phyloP scores from a whole-genome alignment of 2,888 invertebrate species.

The Notocelia uddmanniana region DNA sequence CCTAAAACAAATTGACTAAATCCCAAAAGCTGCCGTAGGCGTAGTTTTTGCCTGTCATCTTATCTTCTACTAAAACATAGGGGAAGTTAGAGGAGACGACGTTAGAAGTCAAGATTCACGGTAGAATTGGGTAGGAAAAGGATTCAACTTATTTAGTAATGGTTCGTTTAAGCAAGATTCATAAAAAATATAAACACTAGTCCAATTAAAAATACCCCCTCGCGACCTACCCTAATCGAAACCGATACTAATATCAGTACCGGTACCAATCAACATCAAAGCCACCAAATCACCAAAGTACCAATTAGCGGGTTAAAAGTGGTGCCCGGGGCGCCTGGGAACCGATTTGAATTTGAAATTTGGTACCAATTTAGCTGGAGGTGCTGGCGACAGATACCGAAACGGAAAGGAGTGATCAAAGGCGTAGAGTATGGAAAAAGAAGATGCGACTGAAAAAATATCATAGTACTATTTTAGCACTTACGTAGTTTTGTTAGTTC shows the following conservation, averaged over 20 bases:
- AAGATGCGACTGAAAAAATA: slow-evolving; percentile 53
- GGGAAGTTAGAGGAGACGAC: too few relatives aligned
- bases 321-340: slow-evolving; percentile 75
- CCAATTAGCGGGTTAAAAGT: slow-evolving; percentile 80
- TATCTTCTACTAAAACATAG: too few relatives aligned
- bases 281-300: slow-evolving; percentile 71
- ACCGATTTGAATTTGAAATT: slow-evolving; percentile 83
- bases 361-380: slow-evolving; percentile 82
- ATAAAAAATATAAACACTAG: neutral
- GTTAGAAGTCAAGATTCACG: too few relatives aligned
- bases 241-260: slow-evolving; percentile 57
- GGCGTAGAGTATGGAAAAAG: slow-evolving; percentile 57
- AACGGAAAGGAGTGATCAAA: slow-evolving; percentile 73
- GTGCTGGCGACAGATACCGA: slow-evolving; percentile 80
- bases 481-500: too few relatives aligned
- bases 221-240: slow-evolving; percentile 59
- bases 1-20: too few relatives aligned
- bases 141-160: too few relatives aligned
- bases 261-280: slow-evolving; percentile 76
- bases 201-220: slow-evolving; percentile 44
- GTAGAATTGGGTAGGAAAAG: too few relatives aligned
- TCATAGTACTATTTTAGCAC: too few relatives aligned
- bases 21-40: too few relatives aligned
- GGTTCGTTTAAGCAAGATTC: too few relatives aligned
- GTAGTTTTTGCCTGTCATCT: too few relatives aligned